Evolutionary conservation across 64 coral and sea anemone species (phyloP), one percentile per base, ranked within the genome.

Genomic region (Orbicella faveolata): DNA sequence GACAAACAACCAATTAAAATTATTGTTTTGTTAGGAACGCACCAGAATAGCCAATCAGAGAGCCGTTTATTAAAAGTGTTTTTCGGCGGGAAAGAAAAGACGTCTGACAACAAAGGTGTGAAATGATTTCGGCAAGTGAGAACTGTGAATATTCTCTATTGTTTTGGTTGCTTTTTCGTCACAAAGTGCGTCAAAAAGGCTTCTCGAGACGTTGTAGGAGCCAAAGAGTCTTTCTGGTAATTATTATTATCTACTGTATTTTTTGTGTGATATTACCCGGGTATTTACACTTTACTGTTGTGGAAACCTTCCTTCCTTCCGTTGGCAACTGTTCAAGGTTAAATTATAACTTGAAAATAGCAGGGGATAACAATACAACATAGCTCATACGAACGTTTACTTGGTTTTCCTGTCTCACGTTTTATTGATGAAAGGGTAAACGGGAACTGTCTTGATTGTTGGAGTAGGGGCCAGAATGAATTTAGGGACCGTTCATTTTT

Each of bases 1-100:
- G 64, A 37, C n/a, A 55, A 63, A 79, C 30, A 74, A 81, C 90
- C 90, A 92, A 92, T 92, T 39, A 81, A 55, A 87, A 87, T 57
- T 69, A 74, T 87, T 92, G 30, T 78, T 79, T 87, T 92, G 79
- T 92, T 54, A 7, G 17, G 61, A 92, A 17, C 36, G 33, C 61
- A 73, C 0, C 26, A 23, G 5, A 85, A 85, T 10, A 85, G 44
- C 82, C 82, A 85, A 85, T 85, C 82, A 85, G 36, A 85, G 18
- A 19, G 48, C 18, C 23, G 21, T 5, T 85, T 72, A 16, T 4
- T 51, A 51, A 68, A 79, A 73, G 59, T 66, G 0, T 44, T 18
- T 72, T 72, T 52, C 82, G 65, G 82, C 82, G 82, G 82, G 82
- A 85, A 85, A 85, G 65, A 70, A 33, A 18, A 6, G 63, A 70